Evolutionary conservation across 2,797 vertebrate genomes (phyloP), one percentile per base, ranked within the genome.

Genomic region (Acipenser transmontanus): DNA sequence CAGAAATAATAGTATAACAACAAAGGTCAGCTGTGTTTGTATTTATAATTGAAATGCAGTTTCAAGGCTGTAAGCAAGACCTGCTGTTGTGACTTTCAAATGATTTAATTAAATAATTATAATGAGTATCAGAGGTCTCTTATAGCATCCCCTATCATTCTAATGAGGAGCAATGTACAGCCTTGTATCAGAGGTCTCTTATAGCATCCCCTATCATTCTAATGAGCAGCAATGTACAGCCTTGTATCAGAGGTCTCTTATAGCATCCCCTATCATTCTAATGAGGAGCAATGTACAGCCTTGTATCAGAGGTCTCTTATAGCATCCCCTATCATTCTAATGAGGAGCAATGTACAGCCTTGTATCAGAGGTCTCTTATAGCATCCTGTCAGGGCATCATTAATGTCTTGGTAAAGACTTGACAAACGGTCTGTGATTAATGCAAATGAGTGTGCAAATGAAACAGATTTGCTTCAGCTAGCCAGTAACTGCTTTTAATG

Each of bases 61-160:
- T 68, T 64, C 57, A 68, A 61, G 75, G 77, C 70, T 62, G 48
- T 67, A 51, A 61, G 70, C 67, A 63, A 59, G 34, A 67, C 48
- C 14, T 68, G 67, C 47, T 34, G 1, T 20, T 71, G 64, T 70
- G 68, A 68, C 73, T 67, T 63, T 69, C 62, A 54, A 59, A 59
- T 77, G 74, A 79, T 76, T 77, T 77, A 68, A 83, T 77, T 72
- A 71, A 81, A 80, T 9, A 49, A 47, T 72, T 76, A 70, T 70
- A 68, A 65, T 68, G 7, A 67, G 20, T 34, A 34, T 34, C 68
- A 69, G 56, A 47, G 50, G 64, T 66, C 67, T 76, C 72, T 71
- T 77, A 73, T 69, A 66, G 52, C 77, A 70, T 73, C 75, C 69
- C 76, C 74, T 69, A 34, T 34, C 20, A 34, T 34, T 34, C 20